A percentile compares a stretch with the other conserved stretches of the same genome.
phyloP scores from a whole-genome alignment of 2,113 vertebrate genomes.

The Archilochus colubris region DNA sequence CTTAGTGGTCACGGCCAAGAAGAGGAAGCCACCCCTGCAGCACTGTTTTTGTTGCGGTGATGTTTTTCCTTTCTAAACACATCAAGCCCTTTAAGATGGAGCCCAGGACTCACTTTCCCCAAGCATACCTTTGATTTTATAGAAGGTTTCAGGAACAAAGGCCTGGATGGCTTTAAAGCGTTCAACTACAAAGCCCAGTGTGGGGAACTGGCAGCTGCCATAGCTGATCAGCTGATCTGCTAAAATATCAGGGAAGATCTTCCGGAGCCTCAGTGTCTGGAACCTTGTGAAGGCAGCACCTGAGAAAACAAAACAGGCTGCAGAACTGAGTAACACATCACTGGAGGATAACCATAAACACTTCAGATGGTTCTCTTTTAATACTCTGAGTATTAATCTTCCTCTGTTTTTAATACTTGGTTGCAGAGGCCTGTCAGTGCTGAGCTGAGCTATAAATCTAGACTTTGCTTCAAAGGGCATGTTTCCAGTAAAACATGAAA shows the following conservation, averaged over 20 bases:
- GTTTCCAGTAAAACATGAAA: background rate
- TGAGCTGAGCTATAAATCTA: background rate
- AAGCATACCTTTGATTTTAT: slow-evolving; percentile 91
- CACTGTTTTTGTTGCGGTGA: background rate
- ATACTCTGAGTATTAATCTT: background rate
- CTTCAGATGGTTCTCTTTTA: background rate
- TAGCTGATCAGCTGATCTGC: slow-evolving; percentile 97
- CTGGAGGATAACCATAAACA: background rate
- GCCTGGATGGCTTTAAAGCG: slow-evolving; percentile 98
- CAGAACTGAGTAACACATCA: background rate
- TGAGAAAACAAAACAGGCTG: slow-evolving; percentile 19
- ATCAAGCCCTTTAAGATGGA: background rate
- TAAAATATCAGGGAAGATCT: slow-evolving; percentile 89
- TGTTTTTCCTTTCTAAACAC: background rate
- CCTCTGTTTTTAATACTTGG: background rate
- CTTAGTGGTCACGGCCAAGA: background rate
- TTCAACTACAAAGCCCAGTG: slow-evolving; percentile 96
- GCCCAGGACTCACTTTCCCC: background rate
- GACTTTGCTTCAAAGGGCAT: background rate
- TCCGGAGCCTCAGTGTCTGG: slow-evolving; percentile 92
- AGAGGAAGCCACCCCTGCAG: background rate
- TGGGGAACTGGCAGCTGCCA: slow-evolving; percentile 98
- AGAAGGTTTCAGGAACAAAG: slow-evolving; percentile 95
- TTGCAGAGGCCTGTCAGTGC: background rate
- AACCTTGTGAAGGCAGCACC: slow-evolving; percentile 99